A percentile compares a stretch with the other conserved stretches of the same genome.
phyloP scores from a whole-genome alignment of 2,113 vertebrate species.

The Centropus bengalensis region DNA sequence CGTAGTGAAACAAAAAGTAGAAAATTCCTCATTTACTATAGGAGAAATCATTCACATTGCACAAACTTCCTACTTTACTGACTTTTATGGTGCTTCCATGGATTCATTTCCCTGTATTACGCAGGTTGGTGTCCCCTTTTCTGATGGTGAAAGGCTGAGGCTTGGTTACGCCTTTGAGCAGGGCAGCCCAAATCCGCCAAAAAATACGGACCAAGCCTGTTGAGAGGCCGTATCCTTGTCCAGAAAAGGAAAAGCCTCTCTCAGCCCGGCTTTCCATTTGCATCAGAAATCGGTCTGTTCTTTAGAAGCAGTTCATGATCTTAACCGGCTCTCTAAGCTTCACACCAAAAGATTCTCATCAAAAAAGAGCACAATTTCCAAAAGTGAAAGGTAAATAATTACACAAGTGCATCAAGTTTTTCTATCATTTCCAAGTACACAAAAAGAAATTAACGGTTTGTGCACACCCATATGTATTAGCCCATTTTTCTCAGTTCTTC shows the following conservation, averaged over 20 bases:
- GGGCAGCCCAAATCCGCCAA: neutral
- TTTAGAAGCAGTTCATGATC: constrained; percentile 5
- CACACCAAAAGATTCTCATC: neutral
- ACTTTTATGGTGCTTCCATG: neutral
- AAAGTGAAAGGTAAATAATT: constrained; percentile 13
- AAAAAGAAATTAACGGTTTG: constrained; percentile 22
- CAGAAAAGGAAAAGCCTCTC: neutral
- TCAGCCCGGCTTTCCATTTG: constrained; percentile 7
- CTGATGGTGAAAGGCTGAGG: neutral
- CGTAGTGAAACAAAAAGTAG: constrained; percentile 6
- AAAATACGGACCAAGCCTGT: neutral
- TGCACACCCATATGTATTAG: neutral
- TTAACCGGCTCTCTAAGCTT: constrained; percentile 4
- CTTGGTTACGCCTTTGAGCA: constrained; percentile 20
- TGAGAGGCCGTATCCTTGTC: neutral
- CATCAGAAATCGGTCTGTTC: constrained; percentile 28
- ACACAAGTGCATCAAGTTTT: neutral
- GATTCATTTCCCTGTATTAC: constrained; percentile 19
- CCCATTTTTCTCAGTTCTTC: neutral
- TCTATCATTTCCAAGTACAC: neutral
- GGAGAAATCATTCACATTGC: constrained; percentile 17
- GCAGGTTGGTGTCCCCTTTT: neutral
- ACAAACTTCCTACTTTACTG: constrained; percentile 12
- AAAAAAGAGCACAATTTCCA: constrained; percentile 1
- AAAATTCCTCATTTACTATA: neutral